A percentile compares a stretch with the other conserved stretches of the same genome.
These are phyloP conservation scores for Myotis daubentonii DNA, from an alignment of 2,797 vertebrate species.

Conservation along the genomic window DNA sequence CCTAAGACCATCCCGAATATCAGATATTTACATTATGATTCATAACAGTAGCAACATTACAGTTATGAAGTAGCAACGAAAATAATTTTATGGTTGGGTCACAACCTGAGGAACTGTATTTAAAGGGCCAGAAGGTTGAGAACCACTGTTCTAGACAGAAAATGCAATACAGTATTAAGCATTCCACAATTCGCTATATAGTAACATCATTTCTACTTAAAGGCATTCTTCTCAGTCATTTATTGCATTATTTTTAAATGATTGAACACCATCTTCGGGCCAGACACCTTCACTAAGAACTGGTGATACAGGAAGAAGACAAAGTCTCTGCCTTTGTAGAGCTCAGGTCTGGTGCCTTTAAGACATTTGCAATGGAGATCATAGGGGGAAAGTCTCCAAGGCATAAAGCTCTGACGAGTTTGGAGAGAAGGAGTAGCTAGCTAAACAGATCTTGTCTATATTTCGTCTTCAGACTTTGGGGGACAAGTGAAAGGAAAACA, in stretches of 20 bases:
- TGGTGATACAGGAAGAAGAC: background rate
- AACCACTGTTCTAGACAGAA: background rate
- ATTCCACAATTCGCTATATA: background rate
- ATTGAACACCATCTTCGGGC: background rate
- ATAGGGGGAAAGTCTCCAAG: background rate
- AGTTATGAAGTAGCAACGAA: too few relatives aligned
- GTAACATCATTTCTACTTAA: background rate
- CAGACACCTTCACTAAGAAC: background rate
- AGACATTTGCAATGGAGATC: background rate
- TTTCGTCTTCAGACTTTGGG: background rate
- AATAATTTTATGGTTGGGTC: too few relatives aligned
- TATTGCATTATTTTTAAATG: background rate
- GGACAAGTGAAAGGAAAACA: background rate
- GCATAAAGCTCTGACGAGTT: background rate
- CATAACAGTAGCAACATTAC: too few relatives aligned
- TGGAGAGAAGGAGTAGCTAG: background rate
- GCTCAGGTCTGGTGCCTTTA: background rate
- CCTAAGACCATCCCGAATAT: too few relatives aligned
- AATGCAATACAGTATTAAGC: background rate
- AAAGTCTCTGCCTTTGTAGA: background rate
- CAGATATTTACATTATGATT: too few relatives aligned
- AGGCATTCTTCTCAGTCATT: slow-evolving; percentile 10
- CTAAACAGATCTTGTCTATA: background rate
- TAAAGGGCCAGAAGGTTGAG: too few relatives aligned
- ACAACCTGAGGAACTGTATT: too few relatives aligned